Conservation (phyloP, 2,113 vertebrate genomes). For the Sula dactylatra region DNA sequence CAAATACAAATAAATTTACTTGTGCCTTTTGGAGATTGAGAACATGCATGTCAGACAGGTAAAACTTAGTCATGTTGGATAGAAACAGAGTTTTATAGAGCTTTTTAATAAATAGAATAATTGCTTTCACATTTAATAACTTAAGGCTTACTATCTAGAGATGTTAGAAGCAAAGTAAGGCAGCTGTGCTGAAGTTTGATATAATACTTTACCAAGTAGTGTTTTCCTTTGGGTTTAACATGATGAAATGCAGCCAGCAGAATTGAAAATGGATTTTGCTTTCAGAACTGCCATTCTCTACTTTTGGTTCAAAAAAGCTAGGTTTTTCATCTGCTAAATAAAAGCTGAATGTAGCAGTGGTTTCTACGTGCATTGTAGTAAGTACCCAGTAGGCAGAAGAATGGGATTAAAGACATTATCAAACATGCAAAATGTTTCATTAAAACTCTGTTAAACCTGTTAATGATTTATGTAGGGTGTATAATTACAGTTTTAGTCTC, state of each 20-base stretch:
- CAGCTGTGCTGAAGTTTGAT: background rate
- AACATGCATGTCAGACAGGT: background rate
- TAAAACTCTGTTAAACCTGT: background rate
- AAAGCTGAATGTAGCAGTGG: background rate
- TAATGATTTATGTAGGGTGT: background rate
- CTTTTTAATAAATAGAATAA: background rate
- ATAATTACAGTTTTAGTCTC: background rate
- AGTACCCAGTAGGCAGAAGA: background rate
- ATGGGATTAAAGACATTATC: background rate
- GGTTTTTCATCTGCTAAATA: background rate
- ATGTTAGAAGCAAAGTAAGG: background rate
- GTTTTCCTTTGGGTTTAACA: background rate
- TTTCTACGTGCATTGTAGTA: no score
- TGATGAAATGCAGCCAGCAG: background rate
- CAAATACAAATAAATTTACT: background rate
- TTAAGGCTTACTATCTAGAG: background rate
- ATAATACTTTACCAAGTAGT: background rate
- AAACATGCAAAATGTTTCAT: background rate
- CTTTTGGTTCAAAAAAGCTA: background rate
- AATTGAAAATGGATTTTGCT: background rate
- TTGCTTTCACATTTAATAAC: background rate
- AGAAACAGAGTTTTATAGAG: background rate
- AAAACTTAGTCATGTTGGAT: background rate
- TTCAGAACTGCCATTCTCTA: background rate
- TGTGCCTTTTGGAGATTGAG: background rate